Evolutionary conservation across 1,140 invertebrate species (phyloP), one percentile per base, ranked within the genome.

Genomic region (Heliconius melpomene): DNA sequence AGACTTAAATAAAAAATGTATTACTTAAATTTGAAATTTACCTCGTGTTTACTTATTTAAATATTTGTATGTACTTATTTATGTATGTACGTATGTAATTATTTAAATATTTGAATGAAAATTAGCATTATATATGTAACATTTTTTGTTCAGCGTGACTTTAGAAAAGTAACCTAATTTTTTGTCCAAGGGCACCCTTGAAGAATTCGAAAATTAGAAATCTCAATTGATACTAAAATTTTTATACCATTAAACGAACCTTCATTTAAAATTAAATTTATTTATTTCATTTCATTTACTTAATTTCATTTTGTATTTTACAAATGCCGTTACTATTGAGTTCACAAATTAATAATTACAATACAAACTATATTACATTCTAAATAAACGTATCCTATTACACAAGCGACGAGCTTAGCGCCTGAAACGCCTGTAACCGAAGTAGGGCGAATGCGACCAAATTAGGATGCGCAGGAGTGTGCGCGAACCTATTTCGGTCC

Each of bases 401-500:
- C 70, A 76, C 13, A 38, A 20, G 57, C 26, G 60, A 32, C 40
- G 72, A 72, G 75, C 74, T 74, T 80, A 66, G 80, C 81, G 82
- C 77, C 72, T 75, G 86, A 88, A 89, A 84, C 70, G 78, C 82
- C 81, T 90, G 91, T 93, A 93, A 90, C 75, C 84, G 77, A 89
- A 88, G 85, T 84, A 82, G 80, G 82, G 84, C 82, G 74, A 78
- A 75, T 82, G 86, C 86, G 82, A 89, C 93, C 93, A 94, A 94
- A 94, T 94, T 93, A 90, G 93, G 93, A 89, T 90, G 86, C 86
- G 88, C 82, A 81, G 76, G 82, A 84, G 83, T 87, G 79, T 70
- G 82, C 84, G 85, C 86, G 85, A 81, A 86, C 85, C 91, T 94
- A 94, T 94, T 94, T 94, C 89, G 88, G 89, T 83, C 66, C 26